Percentiles rank a stretch among this genome's conserved stretches.
Conservation (phyloP, 2,888 invertebrate species). For the Lycocerus yunnanus region DNA sequence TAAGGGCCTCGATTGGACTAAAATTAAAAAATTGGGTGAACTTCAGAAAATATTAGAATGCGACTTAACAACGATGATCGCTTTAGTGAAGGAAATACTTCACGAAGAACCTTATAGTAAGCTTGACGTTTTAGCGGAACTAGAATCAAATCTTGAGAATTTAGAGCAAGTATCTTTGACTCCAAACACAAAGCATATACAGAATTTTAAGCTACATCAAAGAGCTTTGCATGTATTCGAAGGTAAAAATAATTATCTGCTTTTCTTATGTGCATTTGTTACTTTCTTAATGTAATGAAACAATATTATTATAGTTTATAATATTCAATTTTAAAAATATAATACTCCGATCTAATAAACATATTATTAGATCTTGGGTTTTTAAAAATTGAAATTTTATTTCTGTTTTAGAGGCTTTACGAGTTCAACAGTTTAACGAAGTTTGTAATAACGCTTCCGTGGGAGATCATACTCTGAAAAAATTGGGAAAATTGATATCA, state of each 20-base stretch:
- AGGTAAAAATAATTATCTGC: conserved; percentile 61
- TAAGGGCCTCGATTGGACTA: conserved; percentile 64
- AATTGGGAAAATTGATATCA: conserved; percentile 83
- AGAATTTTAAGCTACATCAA: conserved; percentile 77
- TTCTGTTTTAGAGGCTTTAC: conserved; percentile 72
- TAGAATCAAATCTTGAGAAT: conserved; percentile 64
- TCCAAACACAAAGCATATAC: conserved; percentile 65
- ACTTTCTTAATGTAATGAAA: too few species aligned
- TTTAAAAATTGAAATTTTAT: background rate
- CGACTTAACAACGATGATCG: conserved; percentile 70
- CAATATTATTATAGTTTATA: too few species aligned
- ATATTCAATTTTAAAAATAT: too few species aligned
- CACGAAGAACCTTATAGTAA: conserved; percentile 71
- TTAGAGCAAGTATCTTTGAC: conserved; percentile 70
- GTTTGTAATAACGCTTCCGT: conserved; percentile 60
- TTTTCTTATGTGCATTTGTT: background rate
- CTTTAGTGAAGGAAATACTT: conserved; percentile 66
- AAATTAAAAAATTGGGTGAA: conserved; percentile 70
- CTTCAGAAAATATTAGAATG: conserved; percentile 71
- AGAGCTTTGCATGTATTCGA: conserved; percentile 88
- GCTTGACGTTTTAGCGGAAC: conserved; percentile 66
- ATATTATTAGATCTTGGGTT: background rate
- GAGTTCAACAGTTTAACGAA: conserved; percentile 78
- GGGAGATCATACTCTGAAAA: conserved; percentile 54
- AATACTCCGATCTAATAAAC: background rate